Conservation (phyloP, 2,797 vertebrate genomes). For the Avahi laniger region DNA sequence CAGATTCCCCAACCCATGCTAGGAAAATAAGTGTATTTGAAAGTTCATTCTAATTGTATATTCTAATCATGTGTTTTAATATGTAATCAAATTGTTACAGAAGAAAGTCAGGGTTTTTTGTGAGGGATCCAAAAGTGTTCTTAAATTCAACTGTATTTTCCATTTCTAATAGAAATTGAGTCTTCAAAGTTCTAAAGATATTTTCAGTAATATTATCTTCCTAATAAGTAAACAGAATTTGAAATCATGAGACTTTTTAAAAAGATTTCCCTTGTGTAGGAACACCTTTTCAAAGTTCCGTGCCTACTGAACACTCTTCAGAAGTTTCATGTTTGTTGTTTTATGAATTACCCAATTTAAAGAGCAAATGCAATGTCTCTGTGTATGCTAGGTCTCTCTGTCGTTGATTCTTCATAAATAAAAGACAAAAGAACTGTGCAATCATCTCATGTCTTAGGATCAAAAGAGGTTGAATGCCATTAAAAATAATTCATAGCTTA, state of each 20-base stretch:
- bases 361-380: background rate
- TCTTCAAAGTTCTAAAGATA: background rate
- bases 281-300: conserved; percentile 34
- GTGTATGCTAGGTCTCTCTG: background rate
- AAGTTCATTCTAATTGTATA: background rate
- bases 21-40: background rate
- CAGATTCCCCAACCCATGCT: no score
- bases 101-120: background rate
- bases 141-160: background rate
- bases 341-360: conserved; percentile 21
- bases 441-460: background rate
- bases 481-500: background rate
- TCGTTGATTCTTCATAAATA: conserved; percentile 51
- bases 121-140: background rate
- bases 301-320: background rate
- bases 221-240: background rate
- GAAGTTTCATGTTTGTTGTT: conserved; percentile 37
- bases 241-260: background rate
- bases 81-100: background rate
- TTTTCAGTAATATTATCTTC: conserved; percentile 29
- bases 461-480: background rate
- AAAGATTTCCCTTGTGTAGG: background rate
- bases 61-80: background rate
- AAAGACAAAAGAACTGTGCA: conserved; percentile 6
- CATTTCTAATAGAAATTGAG: background rate